phyloP scores from a whole-genome alignment of 2,888 invertebrate species.

The Heliconius ismenius region DNA sequence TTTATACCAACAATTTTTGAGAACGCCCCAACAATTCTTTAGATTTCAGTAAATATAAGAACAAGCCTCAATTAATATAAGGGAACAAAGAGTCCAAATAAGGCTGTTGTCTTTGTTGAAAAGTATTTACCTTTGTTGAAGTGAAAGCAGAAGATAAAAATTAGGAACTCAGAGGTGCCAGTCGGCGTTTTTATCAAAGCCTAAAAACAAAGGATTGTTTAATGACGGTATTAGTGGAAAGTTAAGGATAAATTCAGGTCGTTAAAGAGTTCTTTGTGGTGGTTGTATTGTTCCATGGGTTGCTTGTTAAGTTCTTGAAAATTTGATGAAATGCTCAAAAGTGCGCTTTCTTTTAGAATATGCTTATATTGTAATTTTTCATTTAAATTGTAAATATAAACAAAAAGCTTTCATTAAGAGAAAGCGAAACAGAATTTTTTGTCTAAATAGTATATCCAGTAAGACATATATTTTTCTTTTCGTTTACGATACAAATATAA shows the following conservation, averaged over 20 bases:
- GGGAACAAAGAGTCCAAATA: conserved; percentile 37
- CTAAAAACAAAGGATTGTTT: conserved; percentile 79
- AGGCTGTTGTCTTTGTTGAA: conserved; percentile 61
- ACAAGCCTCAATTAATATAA: conserved; percentile 37
- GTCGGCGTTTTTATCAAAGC: conserved; percentile 76
- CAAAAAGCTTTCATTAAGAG: too few relatives aligned
- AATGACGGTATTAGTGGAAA: conserved; percentile 80
- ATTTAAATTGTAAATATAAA: neutral
- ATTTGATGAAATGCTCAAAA: conserved; percentile 9
- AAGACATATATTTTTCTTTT: neutral
- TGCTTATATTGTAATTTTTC: neutral
- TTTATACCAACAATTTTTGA: conserved; percentile 14
- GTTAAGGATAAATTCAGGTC: conserved; percentile 79
- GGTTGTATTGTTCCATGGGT: conserved; percentile 68
- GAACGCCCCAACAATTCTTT: conserved; percentile 10
- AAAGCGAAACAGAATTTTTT: too few relatives aligned
- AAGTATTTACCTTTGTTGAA: conserved; percentile 62
- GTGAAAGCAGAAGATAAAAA: conserved; percentile 74
- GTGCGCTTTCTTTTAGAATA: neutral
- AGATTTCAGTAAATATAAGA: conserved; percentile 24
- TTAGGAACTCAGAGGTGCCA: conserved; percentile 71
- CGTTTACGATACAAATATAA: neutral
- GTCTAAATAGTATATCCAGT: too few relatives aligned
- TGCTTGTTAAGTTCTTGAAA: conserved; percentile 56
- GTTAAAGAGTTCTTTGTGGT: conserved; percentile 75